A percentile compares a stretch with the other conserved stretches of the same genome.
Conservation (phyloP, 2,888 invertebrate genomes). For the Cheilosia grossa region DNA sequence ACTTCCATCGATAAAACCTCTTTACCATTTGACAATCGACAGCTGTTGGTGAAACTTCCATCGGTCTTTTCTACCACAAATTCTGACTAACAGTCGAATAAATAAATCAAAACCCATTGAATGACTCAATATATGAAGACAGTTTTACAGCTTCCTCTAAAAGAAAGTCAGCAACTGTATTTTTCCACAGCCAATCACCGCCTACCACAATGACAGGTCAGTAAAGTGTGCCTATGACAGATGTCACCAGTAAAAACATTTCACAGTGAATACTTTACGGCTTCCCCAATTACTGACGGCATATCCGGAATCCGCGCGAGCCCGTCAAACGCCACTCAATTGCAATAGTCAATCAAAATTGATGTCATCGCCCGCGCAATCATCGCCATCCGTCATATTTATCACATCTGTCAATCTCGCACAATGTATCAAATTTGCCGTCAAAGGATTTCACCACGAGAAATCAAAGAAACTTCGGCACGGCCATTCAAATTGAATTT, state of each 20-base stretch:
- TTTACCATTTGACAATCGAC: too few relatives aligned
- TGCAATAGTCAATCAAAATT: constrained; percentile 63
- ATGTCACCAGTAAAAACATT: constrained; percentile 5
- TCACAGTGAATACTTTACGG: neutral
- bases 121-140: too few relatives aligned
- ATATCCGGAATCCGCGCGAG: neutral
- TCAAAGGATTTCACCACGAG: constrained; percentile 48
- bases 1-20: too few relatives aligned
- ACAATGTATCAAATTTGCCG: constrained; percentile 55
- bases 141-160: too few relatives aligned
- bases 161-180: neutral
- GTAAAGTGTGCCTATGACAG: neutral
- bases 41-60: too few relatives aligned
- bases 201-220: neutral
- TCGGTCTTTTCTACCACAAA: too few relatives aligned
- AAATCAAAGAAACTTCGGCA: constrained; percentile 33
- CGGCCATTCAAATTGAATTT: constrained; percentile 51
- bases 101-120: too few relatives aligned
- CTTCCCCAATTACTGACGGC: neutral
- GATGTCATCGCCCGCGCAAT: constrained; percentile 45
- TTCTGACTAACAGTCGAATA: too few relatives aligned
- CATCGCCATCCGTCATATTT: constrained; percentile 56
- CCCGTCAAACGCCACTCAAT: constrained; percentile 23
- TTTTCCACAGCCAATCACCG: neutral
- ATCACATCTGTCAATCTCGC: constrained; percentile 50